Evolutionary conservation across 2,888 invertebrate genomes (phyloP).

Genomic region (Teinopalpus imperialis): DNA sequence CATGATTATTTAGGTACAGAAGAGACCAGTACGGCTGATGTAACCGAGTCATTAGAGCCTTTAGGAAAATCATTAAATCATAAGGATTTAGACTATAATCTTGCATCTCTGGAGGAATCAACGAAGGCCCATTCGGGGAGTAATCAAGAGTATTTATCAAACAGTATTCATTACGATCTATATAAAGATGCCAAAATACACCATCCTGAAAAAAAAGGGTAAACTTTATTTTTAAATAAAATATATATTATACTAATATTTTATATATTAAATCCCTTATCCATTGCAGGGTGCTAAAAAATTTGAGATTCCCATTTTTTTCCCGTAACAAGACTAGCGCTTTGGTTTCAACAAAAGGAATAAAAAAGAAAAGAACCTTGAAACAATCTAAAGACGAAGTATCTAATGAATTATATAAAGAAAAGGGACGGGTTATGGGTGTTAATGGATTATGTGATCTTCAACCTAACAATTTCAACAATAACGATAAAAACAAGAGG

Average conservation of each 20-base stretch:
- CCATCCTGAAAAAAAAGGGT: conserved; percentile 24
- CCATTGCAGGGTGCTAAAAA: conserved; percentile 44
- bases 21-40: neutral
- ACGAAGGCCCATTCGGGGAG: neutral
- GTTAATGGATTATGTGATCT: too few species aligned
- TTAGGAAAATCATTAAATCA: neutral
- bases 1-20: conserved; percentile 4
- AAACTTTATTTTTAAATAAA: conserved; percentile 5
- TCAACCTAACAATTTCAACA: too few species aligned
- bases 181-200: conserved; percentile 2
- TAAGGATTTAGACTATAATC: conserved; percentile 11
- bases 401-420: conserved; percentile 12
- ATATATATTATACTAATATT: neutral
- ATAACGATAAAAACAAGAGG: conserved; percentile 32
- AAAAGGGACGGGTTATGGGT: conserved; percentile 13
- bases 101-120: neutral
- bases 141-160: neutral
- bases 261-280: conserved; percentile 31
- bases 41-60: neutral
- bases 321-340: conserved; percentile 49
- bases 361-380: conserved; percentile 45
- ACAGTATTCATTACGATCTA: neutral
- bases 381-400: conserved; percentile 34
- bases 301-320: conserved; percentile 66
- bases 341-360: conserved; percentile 38